Base-by-base conservation (phyloP, 2,113 vertebrate species). In the Pseudopipra pipra region DNA sequence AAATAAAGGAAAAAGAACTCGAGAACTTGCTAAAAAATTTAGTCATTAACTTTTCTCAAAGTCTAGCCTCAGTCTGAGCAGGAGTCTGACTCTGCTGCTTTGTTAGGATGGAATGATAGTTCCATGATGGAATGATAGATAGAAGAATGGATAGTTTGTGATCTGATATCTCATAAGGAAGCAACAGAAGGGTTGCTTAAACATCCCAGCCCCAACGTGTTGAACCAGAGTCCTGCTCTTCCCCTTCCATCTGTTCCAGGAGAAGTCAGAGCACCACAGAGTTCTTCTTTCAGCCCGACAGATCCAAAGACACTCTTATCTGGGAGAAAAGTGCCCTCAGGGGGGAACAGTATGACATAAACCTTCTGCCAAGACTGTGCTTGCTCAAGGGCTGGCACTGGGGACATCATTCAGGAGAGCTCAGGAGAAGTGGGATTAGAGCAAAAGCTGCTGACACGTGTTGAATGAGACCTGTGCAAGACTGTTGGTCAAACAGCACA, bases 241-340 rank as follows among this genome's bases (percentile, higher is more conserved):
- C 47, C 89, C 37, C 37, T 75, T 43, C 93, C 95, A 92, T 95
- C 93, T 95, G 94, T 85, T 93, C 27, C 0, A 1, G 52, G 78
- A 89, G 71, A 62, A 94, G 47, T 63, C 89, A 61, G 44, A 88
- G 56, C 56, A 72, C 83, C 7, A 0, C 13, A 24, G 41, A 74
- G 78, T 63, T 85, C 77, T 91, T 85, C 14, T 93, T 85, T 93
- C 91, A 96, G 78, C 55, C 78, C 91, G 82, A 67, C 78, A 85
- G 74, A 83, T 22, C 23, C 46, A 87, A 62, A 91, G 70, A 66
- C 81, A 93, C 62, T 94, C 91, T 83, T 43, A 87, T 80, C 28
- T 86, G 51, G 28, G 56, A 76, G 81, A 94, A 93, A 92, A 12
- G 2, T 75, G 25, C 58, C 81, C 89, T 85, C 49, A 3, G 49